phyloP scores from a whole-genome alignment of 92 coral and sea anemone species.

The Zoanthus sansibaricus region DNA sequence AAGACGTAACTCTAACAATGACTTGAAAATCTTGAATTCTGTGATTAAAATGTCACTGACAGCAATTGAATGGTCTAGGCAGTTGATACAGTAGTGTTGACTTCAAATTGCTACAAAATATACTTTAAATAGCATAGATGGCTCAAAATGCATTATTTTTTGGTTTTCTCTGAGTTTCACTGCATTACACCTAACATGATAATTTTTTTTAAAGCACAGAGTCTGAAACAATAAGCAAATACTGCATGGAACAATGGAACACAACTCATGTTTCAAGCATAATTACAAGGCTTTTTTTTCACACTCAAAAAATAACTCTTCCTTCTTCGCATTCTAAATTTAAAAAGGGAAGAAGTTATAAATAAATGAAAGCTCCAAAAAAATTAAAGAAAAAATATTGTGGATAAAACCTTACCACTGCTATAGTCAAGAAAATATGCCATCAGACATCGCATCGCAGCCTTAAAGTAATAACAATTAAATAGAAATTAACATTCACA shows the following conservation, averaged over 20 bases:
- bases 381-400: background rate
- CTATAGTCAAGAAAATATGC: constrained; percentile 93
- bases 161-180: background rate
- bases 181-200: constrained; percentile 2
- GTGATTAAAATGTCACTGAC: too few relatives aligned
- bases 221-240: background rate
- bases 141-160: background rate
- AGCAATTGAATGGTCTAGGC: too few relatives aligned
- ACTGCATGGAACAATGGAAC: too few relatives aligned
- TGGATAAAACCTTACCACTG: constrained; percentile 68
- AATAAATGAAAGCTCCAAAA: background rate
- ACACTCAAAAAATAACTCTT: too few relatives aligned
- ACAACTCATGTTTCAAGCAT: too few relatives aligned
- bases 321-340: too few relatives aligned
- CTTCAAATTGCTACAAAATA: too few relatives aligned
- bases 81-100: too few relatives aligned
- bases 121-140: background rate
- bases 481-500: background rate
- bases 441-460: constrained; percentile 91
- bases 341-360: too few relatives aligned
- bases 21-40: too few relatives aligned
- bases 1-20: too few relatives aligned
- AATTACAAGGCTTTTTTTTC: too few relatives aligned
- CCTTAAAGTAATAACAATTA: constrained; percentile 44
- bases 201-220: background rate